Evolutionary conservation across 2,888 invertebrate genomes (phyloP), one percentile per base, ranked within the genome.

Genomic region (Apamea epomidion): DNA sequence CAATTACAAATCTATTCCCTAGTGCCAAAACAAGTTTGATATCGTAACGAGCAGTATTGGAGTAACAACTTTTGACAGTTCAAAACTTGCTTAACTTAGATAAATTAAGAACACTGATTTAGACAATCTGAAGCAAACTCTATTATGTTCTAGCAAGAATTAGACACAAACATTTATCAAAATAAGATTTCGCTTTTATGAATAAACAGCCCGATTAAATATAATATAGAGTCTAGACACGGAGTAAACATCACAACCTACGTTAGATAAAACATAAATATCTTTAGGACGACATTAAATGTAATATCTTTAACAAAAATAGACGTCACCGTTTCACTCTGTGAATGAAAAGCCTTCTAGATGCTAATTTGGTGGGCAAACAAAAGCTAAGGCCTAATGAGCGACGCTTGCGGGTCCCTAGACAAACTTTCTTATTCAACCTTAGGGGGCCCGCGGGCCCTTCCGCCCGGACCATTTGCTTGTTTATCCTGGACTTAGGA

Each of bases 291-390:
- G 67, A 74, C 37, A 76, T 73, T 64, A 62, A 48, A 67, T 73
- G 7, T 74, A 87, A 78, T 60, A 74, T 65, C 60, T 70, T 74
- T 45, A 64, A 54, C 60, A 80, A 88, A 74, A 76, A 79, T 80
- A 78, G 91, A 90, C 89, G 91, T 92, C 93, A 92, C 90, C 93
- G 91, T 90, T 91, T 91, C 92, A 90, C 92, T 92, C 90, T 90
- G 86, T 90, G 92, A 92, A 93, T 94, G 92, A 92, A 93, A 94
- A 92, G 93, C 94, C 93, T 94, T 94, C 94, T 94, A 93, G 94
- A 95, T 96, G 95, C 95, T 96, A 96, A 97, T 97, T 96, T 95
- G 91, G 94, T 94, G 93, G 94, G 94, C 95, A 97, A 97, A 96
- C 96, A 96, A 96, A 95, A 95, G 94, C 93, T 92, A 93, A 93